These are phyloP conservation scores for Aricia agestis DNA, from an alignment of 1,140 invertebrate genomes.

Conservation along the genomic window DNA sequence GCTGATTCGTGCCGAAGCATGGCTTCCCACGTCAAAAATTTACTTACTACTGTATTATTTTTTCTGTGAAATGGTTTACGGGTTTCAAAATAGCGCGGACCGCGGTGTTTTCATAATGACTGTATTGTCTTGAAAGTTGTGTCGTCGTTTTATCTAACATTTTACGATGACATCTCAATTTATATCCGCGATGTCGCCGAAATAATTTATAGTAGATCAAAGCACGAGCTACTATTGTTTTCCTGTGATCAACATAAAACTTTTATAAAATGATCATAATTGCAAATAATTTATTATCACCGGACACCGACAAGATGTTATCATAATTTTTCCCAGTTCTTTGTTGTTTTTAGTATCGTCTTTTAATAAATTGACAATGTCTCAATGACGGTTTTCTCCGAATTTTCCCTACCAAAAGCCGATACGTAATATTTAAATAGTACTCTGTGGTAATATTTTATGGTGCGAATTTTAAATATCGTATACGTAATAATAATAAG, in stretches of 20 bases:
- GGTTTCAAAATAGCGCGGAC: conserved; percentile 1
- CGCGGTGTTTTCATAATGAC: conserved; percentile 1
- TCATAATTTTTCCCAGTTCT: background rate
- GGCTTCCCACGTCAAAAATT: too few relatives aligned
- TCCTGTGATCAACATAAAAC: conserved; percentile 17
- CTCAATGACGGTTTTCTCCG: too few relatives aligned
- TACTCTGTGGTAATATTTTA: too few relatives aligned
- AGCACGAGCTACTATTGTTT: conserved; percentile 30
- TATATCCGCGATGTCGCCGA: conserved; percentile 25
- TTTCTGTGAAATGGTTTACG: background rate
- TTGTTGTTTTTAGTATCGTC: background rate
- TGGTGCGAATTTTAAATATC: too few relatives aligned
- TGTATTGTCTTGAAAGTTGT: conserved; percentile 22
- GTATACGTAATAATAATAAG: too few relatives aligned
- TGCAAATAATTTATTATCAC: conserved; percentile 13
- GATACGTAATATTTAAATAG: too few relatives aligned
- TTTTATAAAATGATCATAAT: conserved; percentile 10
- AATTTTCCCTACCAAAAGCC: too few relatives aligned
- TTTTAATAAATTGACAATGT: too few relatives aligned
- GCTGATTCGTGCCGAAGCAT: too few relatives aligned
- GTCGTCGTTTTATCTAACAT: conserved; percentile 30
- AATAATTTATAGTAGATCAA: conserved; percentile 37
- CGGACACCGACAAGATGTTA: conserved; percentile 9
- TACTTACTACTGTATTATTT: background rate
- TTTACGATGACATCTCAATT: conserved; percentile 29